phyloP scores from a whole-genome alignment of 2,113 vertebrate genomes.

The Taxidea taxus region DNA sequence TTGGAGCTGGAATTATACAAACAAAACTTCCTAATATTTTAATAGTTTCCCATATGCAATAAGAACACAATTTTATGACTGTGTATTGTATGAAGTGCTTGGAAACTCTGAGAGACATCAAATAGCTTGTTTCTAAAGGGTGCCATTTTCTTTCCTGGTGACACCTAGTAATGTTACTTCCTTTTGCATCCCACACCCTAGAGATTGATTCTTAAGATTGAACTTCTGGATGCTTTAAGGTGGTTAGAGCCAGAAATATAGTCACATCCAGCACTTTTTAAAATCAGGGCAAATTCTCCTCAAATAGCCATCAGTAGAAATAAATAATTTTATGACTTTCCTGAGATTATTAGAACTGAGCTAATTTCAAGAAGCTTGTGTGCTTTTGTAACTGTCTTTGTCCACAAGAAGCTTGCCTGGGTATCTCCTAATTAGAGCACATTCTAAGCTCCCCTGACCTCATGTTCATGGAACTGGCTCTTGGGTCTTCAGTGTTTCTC shows the following conservation, averaged over 20 bases:
- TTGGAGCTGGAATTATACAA: background rate
- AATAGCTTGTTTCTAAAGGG: background rate
- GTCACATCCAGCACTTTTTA: background rate
- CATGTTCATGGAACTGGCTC: background rate
- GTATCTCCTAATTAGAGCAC: background rate
- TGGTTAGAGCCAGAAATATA: background rate
- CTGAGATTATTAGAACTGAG: background rate
- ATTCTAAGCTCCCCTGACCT: background rate
- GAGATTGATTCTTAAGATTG: background rate
- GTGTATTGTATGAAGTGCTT: background rate
- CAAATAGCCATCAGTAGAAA: background rate
- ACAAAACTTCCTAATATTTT: background rate
- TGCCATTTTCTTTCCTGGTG: background rate
- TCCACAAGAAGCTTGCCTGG: background rate
- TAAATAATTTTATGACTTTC: background rate
- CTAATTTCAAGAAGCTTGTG: background rate
- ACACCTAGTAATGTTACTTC: background rate
- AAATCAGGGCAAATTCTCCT: background rate
- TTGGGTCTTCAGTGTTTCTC: background rate
- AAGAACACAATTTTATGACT: background rate
- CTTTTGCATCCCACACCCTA: background rate
- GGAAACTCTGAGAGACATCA: background rate
- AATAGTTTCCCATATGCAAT: background rate
- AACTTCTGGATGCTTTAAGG: background rate
- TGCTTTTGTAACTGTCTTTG: background rate